Conservation (phyloP, 2,888 invertebrate genomes). For the Tipula helvola region DNA sequence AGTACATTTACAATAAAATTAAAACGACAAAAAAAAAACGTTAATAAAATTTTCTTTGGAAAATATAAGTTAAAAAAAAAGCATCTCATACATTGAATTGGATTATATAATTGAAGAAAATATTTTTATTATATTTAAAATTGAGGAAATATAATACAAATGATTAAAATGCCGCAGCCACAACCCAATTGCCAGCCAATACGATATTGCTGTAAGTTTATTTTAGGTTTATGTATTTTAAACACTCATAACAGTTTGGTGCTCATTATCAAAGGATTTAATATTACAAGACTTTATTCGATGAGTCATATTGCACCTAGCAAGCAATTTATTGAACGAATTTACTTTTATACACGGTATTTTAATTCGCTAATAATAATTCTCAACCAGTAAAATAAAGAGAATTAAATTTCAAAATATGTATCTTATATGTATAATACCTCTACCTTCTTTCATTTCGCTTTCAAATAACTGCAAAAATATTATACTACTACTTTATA, state of each 20-base stretch:
- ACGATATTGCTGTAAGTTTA: slow-evolving; percentile 36
- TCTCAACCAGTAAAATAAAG: neutral
- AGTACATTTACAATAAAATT: neutral
- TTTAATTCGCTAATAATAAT: neutral
- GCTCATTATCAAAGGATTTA: neutral
- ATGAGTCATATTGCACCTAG: neutral
- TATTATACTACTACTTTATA: neutral
- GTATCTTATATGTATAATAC: neutral
- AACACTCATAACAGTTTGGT: neutral
- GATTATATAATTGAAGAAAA: neutral
- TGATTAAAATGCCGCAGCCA: slow-evolving; percentile 22
- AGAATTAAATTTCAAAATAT: neutral
- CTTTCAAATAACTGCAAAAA: neutral
- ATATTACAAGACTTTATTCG: neutral
- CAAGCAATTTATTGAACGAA: neutral
- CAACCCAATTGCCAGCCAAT: slow-evolving; percentile 35
- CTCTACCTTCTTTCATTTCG: neutral
- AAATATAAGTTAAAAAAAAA: neutral
- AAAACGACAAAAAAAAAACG: neutral
- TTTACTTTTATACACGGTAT: neutral
- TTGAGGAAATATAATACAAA: slow-evolving; percentile 5
- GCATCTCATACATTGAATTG: neutral
- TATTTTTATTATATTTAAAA: neutral
- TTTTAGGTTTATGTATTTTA: neutral
- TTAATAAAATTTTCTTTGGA: neutral